Conservation (phyloP, 2,888 invertebrate genomes). For the Thymelicus sylvestris region DNA sequence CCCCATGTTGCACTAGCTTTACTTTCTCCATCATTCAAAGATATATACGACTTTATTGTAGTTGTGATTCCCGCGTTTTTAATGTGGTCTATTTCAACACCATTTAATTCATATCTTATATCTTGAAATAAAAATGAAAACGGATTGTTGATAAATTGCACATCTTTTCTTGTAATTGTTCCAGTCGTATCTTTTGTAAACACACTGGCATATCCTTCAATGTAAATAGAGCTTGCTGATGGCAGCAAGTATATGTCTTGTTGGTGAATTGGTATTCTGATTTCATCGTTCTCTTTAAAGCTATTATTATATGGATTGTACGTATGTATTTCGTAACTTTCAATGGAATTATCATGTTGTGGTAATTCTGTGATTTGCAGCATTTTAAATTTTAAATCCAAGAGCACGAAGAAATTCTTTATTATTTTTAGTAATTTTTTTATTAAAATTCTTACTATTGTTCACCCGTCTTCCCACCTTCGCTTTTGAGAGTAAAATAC, state of each 20-base stretch:
- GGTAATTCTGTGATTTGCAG: slow-evolving; percentile 38
- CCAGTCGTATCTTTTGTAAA: not conserved
- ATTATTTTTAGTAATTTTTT: slow-evolving; percentile 14
- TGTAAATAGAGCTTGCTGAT: slow-evolving; percentile 41
- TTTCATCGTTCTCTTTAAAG: slow-evolving; percentile 43
- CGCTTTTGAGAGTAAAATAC: too few relatives aligned
- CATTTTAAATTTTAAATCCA: not conserved
- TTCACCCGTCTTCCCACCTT: too few relatives aligned
- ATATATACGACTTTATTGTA: slow-evolving; percentile 29
- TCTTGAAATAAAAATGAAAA: slow-evolving; percentile 25
- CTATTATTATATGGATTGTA: slow-evolving; percentile 43
- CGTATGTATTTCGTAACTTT: slow-evolving; percentile 40
- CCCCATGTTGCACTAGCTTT: not conserved
- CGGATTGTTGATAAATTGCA: not conserved
- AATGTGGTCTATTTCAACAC: slow-evolving; percentile 40
- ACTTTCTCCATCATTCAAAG: not conserved
- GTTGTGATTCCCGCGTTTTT: slow-evolving; percentile 41
- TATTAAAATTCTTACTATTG: not conserved
- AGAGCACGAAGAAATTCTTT: slow-evolving; percentile 17
- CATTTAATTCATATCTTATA: slow-evolving; percentile 33
- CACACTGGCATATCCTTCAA: not conserved
- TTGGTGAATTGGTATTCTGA: slow-evolving; percentile 39
- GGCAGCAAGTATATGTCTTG: slow-evolving; percentile 39
- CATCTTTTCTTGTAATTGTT: not conserved
- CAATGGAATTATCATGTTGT: slow-evolving; percentile 38